Base-by-base conservation (phyloP, 1,140 invertebrate species). In the Pentalonia nigronervosa region DNA sequence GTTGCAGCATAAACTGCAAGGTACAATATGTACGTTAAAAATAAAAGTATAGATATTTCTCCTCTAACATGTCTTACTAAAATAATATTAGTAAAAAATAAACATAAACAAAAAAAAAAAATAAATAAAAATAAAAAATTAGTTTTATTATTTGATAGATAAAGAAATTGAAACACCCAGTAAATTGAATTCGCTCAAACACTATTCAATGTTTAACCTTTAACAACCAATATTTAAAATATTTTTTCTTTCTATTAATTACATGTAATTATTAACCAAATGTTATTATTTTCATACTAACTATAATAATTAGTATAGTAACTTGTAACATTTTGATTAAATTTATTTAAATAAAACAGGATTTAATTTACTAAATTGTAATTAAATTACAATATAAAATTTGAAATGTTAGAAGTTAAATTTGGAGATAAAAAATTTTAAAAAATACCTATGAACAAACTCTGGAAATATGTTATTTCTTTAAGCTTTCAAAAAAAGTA, bases 1-100 rank as follows among this genome's bases (percentile, higher is more conserved):
- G 97, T 96, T 98, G 97, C 97, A 98, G 97, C 97, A 98, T 97
- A 95, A 97, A 97, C 97, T 98, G 97, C 95, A 98, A 98, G 94
- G 94, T 94, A 93, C 76, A 93, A 83, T 86, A 86, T 84, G 67
- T 53, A 25, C 41, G 41, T 93, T 93, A 93, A 93, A 93, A 93
- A 36, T 84, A 50, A 50, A 83, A 93, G 20, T 86, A 48, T 45
- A 91, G 56, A 48, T 76, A 17, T 17, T 76, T 92, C 7, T 50
- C 8, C 91, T 84, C 84, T 86, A 93, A 90, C 84, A 93, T 88
- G 93, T 93, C 84, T 93, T 81, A 36, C 30, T 90, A 89, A 93
- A 89, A 93, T 41, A 41, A 83, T 84, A 67, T 93, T 93, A 89
- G 81, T 81, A 34, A 6, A n/a, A 41, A 87, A 41, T 25, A 45